Base-by-base conservation (phyloP, 2,797 vertebrate species). In the Bradypus variegatus region DNA sequence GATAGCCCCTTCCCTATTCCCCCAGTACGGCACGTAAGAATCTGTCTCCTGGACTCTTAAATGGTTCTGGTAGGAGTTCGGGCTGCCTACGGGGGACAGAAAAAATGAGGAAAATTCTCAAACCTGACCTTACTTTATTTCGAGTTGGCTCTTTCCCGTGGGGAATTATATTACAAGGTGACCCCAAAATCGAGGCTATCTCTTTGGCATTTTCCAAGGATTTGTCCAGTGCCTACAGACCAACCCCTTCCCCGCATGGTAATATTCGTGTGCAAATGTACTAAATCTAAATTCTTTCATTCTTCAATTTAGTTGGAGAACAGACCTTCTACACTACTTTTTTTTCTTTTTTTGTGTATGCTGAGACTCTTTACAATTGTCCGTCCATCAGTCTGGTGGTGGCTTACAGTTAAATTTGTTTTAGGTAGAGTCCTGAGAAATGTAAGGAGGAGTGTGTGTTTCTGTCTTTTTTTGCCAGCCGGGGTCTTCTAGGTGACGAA, bases 361-460 rank as follows among this genome's bases (percentile, higher is more conserved):
- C 86, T 91, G 86, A 86, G n/a, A 67, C n/a, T 70, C 75, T 14
- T 65, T 60, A 45, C 79, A 86, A 36, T 78, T 84, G 69, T 78
- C 58, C 62, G 33, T 80, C 70, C 21, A 16, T 93, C 87, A 33
- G 0, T 48, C 36, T 89, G 36, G 16, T 53, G 11, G 78, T 93
- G 70, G 23, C 87, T 93, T 93, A 65, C 89, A 77, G 89, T 82
- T 93, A 64, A 58, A 2, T 93, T 93, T 94, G 85, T 91, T 90
- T 92, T 36, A 65, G 73, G 70, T 29, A 50, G 77, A 80, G 65
- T 79, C 60, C 78, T 89, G 77, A 92, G 55, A 75, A 69, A 55
- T 81, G 27, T 41, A 78, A 85, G 41, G n/a, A 50, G 53, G 13
- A 79, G 12, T 82, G 50, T 88, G 60, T 93, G 55, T 93, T 87